Evolutionary conservation across 1,140 invertebrate genomes (phyloP).

Genomic region (Dendrolimus kikuchii): DNA sequence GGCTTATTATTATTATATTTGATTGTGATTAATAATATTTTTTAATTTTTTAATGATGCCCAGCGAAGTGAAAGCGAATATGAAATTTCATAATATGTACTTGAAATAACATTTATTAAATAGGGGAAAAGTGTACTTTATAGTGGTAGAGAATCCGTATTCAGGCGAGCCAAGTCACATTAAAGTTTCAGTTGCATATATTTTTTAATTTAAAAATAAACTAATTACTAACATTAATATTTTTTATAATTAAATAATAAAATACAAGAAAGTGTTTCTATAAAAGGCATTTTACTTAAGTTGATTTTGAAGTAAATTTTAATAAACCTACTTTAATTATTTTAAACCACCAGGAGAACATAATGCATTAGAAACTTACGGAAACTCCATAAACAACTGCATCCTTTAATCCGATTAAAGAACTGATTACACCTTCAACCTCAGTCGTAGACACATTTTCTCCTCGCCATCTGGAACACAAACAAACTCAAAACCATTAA

Average conservation of each 20-base stretch:
- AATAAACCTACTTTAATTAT: no score
- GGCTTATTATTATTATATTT: slow-evolving; percentile 7
- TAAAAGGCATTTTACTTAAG: no score
- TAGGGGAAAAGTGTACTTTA: neutral
- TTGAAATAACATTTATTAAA: no score
- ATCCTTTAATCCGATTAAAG: slow-evolving; percentile 82
- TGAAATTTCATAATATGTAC: no score
- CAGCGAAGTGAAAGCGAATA: no score
- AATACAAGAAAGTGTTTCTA: neutral
- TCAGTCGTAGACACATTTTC: slow-evolving; percentile 98
- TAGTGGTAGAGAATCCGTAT: neutral
- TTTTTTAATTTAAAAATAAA: neutral
- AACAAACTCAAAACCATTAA: neutral
- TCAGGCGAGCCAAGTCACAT: neutral
- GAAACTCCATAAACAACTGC: slow-evolving; percentile 90
- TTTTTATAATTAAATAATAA: neutral
- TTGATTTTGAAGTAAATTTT: no score
- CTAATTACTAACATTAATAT: neutral
- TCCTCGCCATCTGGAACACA: slow-evolving; percentile 83
- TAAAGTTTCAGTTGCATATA: neutral
- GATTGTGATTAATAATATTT: slow-evolving; percentile 3
- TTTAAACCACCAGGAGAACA: no score
- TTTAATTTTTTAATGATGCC: neutral
- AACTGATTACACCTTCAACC: slow-evolving; percentile 93
- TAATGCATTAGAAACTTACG: slow-evolving; percentile 68